A percentile compares a stretch with the other conserved stretches of the same genome.
These are phyloP conservation scores for Pipistrellus kuhlii DNA, from an alignment of 2,797 vertebrate species.

Conservation along the genomic window DNA sequence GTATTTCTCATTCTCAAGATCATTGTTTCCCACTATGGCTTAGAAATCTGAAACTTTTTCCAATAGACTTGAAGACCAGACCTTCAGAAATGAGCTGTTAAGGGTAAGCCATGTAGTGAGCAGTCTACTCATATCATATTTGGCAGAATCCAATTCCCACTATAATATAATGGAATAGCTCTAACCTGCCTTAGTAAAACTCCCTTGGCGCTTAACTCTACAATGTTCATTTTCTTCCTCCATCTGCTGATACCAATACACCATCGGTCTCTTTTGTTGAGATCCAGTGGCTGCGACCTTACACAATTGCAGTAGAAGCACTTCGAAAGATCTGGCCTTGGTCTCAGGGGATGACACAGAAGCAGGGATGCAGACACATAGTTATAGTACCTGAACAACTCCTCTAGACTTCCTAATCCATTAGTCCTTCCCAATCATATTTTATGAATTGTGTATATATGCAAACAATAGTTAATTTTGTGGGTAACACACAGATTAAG, in stretches of 20 bases:
- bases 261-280: not conserved
- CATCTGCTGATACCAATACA: constrained; percentile 32
- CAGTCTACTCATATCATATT: constrained; percentile 36
- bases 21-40: not conserved
- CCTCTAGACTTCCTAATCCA: not conserved
- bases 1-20: not conserved
- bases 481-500: not conserved
- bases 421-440: not conserved
- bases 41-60: not conserved
- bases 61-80: not conserved
- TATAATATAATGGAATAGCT: constrained; percentile 62
- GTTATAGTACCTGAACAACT: not conserved
- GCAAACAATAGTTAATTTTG: not conserved
- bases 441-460: not conserved
- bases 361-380: not conserved
- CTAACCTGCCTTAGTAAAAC: constrained; percentile 18
- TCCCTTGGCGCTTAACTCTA: constrained; percentile 50
- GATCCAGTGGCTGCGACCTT: not conserved
- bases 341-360: not conserved
- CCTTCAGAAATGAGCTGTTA: constrained; percentile 43
- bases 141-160: constrained; percentile 55
- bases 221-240: constrained; percentile 38
- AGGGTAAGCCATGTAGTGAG: constrained; percentile 24
- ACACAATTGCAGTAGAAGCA: not conserved
- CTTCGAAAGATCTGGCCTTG: not conserved